phyloP scores from a whole-genome alignment of 2,113 vertebrate species.

The Motacilla alba region DNA sequence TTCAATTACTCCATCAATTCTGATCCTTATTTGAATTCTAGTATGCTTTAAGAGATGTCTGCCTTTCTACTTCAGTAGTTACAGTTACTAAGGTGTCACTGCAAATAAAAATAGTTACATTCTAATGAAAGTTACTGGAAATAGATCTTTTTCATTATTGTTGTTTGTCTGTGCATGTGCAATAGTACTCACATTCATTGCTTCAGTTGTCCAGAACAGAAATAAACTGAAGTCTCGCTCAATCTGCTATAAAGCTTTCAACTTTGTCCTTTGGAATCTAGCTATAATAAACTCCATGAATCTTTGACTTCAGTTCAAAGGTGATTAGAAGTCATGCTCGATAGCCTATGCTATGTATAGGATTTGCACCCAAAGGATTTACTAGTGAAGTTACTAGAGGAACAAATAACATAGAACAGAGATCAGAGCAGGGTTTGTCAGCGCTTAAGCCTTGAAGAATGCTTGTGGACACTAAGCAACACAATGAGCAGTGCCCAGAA shows the following conservation, averaged over 20 bases:
- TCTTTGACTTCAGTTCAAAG: conserved; percentile 28
- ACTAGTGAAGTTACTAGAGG: not conserved
- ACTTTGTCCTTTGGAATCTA: conserved; percentile 49
- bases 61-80: not conserved
- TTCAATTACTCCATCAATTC: not conserved
- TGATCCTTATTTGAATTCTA: not conserved
- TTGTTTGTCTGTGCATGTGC: not conserved
- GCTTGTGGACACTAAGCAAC: not conserved
- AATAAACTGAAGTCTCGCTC: not conserved
- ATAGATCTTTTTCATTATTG: not conserved
- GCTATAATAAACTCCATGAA: not conserved
- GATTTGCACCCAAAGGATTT: not conserved
- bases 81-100: not conserved
- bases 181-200: not conserved
- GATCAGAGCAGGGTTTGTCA: not conserved
- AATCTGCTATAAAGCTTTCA: not conserved
- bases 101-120: not conserved
- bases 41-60: not conserved
- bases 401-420: not conserved
- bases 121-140: not conserved
- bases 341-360: not conserved
- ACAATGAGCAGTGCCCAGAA: not conserved
- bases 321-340: not conserved
- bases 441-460: not conserved
- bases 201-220: not conserved